These are phyloP conservation scores for Cheilinus undulatus DNA, from an alignment of 2,113 vertebrate genomes.

Conservation along the genomic window DNA sequence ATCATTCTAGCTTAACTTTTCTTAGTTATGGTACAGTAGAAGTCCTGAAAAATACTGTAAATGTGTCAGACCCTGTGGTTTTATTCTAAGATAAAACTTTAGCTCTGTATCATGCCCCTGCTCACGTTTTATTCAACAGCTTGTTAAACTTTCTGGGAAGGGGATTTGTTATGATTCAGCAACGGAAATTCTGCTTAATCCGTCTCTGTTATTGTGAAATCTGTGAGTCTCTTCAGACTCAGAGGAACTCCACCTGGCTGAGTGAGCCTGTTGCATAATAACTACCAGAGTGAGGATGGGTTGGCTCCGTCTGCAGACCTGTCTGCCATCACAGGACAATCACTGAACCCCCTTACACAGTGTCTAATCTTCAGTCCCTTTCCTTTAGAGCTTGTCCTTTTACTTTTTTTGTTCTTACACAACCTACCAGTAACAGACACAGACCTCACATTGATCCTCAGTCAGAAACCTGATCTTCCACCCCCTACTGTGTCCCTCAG, in stretches of 20 bases:
- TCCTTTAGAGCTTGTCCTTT: not conserved
- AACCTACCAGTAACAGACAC: not conserved
- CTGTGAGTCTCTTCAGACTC: not conserved
- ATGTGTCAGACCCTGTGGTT: not conserved
- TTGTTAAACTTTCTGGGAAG: slow-evolving; percentile 11
- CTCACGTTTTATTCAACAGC: not conserved
- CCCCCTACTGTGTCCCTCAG: slow-evolving; percentile 13
- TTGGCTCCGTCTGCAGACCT: not conserved
- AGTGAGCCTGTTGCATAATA: slow-evolving; percentile 54
- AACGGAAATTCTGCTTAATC: not conserved
- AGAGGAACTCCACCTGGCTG: slow-evolving; percentile 50
- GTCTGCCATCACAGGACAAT: slow-evolving; percentile 12
- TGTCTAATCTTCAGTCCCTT: not conserved
- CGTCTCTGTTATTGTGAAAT: slow-evolving; percentile 49
- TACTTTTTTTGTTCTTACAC: not conserved
- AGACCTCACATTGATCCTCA: not conserved
- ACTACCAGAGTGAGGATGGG: slow-evolving; percentile 13
- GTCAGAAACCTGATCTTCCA: not conserved
- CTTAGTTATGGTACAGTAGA: no score
- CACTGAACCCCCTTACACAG: slow-evolving; percentile 8
- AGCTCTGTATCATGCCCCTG: not conserved
- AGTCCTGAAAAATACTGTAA: no score
- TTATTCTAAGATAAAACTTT: not conserved
- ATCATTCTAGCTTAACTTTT: no score
- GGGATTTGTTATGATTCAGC: slow-evolving; percentile 13